Conservation (phyloP, 1,140 invertebrate genomes). For the Saxidomus purpurata region DNA sequence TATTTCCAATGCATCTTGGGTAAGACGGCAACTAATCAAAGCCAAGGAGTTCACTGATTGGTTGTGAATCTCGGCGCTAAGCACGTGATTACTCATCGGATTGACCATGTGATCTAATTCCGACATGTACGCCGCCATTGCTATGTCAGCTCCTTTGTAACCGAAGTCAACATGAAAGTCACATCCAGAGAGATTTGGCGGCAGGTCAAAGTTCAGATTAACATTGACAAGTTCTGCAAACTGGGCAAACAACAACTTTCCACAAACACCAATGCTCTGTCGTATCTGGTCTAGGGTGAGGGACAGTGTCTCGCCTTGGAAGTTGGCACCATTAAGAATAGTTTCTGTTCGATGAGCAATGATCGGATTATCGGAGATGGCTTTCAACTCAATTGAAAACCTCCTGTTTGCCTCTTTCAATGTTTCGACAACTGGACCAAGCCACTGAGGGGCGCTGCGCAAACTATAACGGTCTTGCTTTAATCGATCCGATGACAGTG, state of each 20-base stretch:
- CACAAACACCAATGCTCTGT: conserved; percentile 19
- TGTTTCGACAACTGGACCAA: conserved; percentile 28
- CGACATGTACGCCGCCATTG: conserved; percentile 48
- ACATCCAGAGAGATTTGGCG: conserved; percentile 5
- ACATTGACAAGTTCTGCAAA: conserved; percentile 10
- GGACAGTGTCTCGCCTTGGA: conserved; percentile 9
- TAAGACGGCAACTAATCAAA: conserved; percentile 36
- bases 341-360: conserved; percentile 29
- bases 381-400: conserved; percentile 1
- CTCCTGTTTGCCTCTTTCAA: not conserved
- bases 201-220: conserved; percentile 33
- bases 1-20: conserved; percentile 20
- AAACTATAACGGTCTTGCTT: conserved; percentile 31
- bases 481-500: not conserved
- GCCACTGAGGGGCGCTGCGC: conserved; percentile 5
- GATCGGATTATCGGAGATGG: conserved; percentile 12
- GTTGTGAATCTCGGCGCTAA: conserved; percentile 44
- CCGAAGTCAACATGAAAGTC: conserved; percentile 26
- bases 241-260: conserved; percentile 28
- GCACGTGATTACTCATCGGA: conserved; percentile 47
- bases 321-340: conserved; percentile 13
- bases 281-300: conserved; percentile 2
- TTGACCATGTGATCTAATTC: conserved; percentile 42
- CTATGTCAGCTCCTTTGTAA: conserved; percentile 38
- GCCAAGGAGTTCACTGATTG: conserved; percentile 48